Base-by-base conservation (phyloP, 2,797 vertebrate genomes). In the Silurus aristotelis region DNA sequence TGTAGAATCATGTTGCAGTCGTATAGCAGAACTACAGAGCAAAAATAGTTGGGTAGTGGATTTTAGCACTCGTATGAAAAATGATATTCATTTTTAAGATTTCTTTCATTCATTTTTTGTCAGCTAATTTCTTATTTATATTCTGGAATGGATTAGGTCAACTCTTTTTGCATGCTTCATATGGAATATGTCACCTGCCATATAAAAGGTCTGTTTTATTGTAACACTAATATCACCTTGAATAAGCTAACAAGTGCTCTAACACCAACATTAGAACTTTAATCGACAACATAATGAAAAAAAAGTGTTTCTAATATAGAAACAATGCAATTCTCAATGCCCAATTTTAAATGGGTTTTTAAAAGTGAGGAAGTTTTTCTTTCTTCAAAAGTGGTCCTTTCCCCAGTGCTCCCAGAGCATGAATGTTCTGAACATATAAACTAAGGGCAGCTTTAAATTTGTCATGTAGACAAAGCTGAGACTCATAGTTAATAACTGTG, bases 141-240 rank as follows among this genome's bases (percentile, higher is more conserved):
- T 68, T 70, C 52, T 55, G 83, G 56, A 86, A 77, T 84, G 55
- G 61, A 78, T 66, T 56, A 84, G 12, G 67, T 80, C 63, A 64
- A 43, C 55, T 79, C 56, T 67, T 85, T 85, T 76, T 84, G 89
- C 89, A 89, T 89, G 89, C 68, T 82, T 82, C 81, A 60, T 72
- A 61, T 85, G 61, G 43, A 72, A 61, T 83, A 68, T 86, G 82
- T 84, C 73, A 83, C 25, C 67, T 86, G 79, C 86, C 61, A 83
- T 83, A 71, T 67, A 86, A 80, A 73, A 27, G 38, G 66, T 80
- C 71, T 72, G 22, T 84, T 85, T 86, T n/a, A 67, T 83, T 80
- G 84, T 58, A 78, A 38, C 83, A 85, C 82, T 87, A 48, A 70
- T 85, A 83, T 83, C 27, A 80, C 81, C 80, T 46, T 72, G 64